These are phyloP conservation scores for Cladopsammia gracilis DNA, from an alignment of 64 coral and sea anemone species.

Conservation along the genomic window DNA sequence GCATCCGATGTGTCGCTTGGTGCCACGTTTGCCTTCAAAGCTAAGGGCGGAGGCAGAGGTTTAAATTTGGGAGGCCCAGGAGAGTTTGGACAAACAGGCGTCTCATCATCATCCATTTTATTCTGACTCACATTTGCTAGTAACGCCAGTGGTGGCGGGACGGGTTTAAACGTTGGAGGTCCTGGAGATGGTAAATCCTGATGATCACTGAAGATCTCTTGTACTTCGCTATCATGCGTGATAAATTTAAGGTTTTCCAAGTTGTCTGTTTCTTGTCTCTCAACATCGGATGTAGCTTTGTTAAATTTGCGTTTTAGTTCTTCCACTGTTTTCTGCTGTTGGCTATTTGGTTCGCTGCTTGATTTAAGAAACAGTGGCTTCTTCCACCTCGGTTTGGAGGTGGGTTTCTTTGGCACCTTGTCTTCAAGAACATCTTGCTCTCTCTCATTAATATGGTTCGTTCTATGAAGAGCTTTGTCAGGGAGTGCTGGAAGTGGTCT, in stretches of 20 bases:
- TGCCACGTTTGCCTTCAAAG: constrained; percentile 9
- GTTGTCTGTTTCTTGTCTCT: background rate
- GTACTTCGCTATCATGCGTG: too few species aligned
- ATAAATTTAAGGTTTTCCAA: background rate
- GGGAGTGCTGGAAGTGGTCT: constrained; percentile 30
- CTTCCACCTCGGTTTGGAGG: constrained; percentile 56
- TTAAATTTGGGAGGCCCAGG: constrained; percentile 13
- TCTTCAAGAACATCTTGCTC: background rate
- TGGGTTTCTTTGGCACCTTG: background rate
- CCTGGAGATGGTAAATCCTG: background rate
- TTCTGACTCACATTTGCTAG: background rate
- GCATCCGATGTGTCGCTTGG: background rate
- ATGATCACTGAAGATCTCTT: background rate
- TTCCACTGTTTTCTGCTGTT: constrained; percentile 1
- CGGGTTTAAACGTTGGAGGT: constrained; percentile 11
- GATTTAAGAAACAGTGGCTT: constrained; percentile 60
- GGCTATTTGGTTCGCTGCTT: background rate
- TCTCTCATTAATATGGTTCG: constrained; percentile 1
- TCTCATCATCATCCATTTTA: background rate
- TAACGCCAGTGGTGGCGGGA: constrained; percentile 1
- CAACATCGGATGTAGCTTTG: background rate
- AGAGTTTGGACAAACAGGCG: background rate
- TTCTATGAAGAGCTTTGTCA: background rate
- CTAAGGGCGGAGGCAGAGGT: constrained; percentile 27
- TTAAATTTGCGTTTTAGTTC: constrained; percentile 17